Percentiles rank a stretch among this genome's conserved stretches.
Evolutionary conservation across 2,797 vertebrate species (phyloP).

Genomic region (Hylomyscus alleni): DNA sequence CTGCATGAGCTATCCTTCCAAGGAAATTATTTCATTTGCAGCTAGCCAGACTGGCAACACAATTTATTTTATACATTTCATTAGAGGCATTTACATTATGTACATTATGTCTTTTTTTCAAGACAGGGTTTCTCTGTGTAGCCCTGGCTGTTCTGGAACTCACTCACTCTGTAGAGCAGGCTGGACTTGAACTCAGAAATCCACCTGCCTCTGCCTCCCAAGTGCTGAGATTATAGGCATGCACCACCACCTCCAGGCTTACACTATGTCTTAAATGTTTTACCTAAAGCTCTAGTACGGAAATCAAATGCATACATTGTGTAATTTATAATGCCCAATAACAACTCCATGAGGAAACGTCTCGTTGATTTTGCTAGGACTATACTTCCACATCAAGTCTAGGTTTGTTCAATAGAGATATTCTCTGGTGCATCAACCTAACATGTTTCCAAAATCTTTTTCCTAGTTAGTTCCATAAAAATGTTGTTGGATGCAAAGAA

Average conservation of each 20-base stretch:
- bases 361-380: background rate
- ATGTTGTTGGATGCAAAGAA: background rate
- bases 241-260: too few relatives aligned
- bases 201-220: too few relatives aligned
- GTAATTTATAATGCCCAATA: background rate
- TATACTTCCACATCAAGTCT: accelerated
- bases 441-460: background rate
- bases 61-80: background rate
- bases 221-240: too few relatives aligned
- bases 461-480: background rate
- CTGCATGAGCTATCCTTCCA: background rate
- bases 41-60: background rate
- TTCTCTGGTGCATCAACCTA: background rate
- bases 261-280: background rate
- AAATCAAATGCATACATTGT: background rate
- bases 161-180: too few relatives aligned
- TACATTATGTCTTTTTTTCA: too few relatives aligned
- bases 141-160: too few relatives aligned
- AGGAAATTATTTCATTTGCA: background rate
- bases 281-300: background rate
- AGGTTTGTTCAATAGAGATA: background rate
- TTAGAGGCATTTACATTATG: background rate
- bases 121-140: too few relatives aligned
- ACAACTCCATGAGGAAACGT: background rate
- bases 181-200: too few relatives aligned